phyloP scores from a whole-genome alignment of 2,888 invertebrate genomes.

The Thereva nobilitata region DNA sequence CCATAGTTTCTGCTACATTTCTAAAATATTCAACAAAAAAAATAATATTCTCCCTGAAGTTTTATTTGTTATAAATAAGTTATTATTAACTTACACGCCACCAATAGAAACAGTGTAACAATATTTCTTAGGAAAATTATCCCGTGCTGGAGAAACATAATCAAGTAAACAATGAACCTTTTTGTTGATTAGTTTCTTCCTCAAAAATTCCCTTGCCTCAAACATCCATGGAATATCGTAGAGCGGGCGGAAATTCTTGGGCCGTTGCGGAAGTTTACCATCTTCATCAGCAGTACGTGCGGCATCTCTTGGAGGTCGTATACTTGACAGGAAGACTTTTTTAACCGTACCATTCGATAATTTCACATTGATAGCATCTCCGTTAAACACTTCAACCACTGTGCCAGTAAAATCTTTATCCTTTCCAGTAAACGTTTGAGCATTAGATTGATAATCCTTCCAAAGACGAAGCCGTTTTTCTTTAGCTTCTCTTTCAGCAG shows the following conservation, averaged over 20 bases:
- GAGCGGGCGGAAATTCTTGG: slow-evolving; percentile 82
- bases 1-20: slow-evolving; percentile 92
- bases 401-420: slow-evolving; percentile 81
- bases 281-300: slow-evolving; percentile 65
- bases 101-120: slow-evolving; percentile 91
- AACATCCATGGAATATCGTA: slow-evolving; percentile 99
- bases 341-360: slow-evolving; percentile 75
- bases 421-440: slow-evolving; percentile 72
- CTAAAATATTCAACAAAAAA: slow-evolving; percentile 59
- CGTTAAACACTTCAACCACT: slow-evolving; percentile 90
- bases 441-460: slow-evolving; percentile 84
- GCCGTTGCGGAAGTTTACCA: slow-evolving; percentile 69
- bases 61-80: neutral
- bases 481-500: slow-evolving; percentile 86
- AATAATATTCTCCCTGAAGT: slow-evolving; percentile 16
- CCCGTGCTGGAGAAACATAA: slow-evolving; percentile 94
- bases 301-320: slow-evolving; percentile 86
- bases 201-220: slow-evolving; percentile 94
- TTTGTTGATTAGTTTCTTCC: slow-evolving; percentile 94
- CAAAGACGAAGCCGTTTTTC: slow-evolving; percentile 85
- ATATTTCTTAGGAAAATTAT: slow-evolving; percentile 91
- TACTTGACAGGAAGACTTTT: slow-evolving; percentile 94
- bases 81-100: slow-evolving; percentile 65
- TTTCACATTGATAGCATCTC: slow-evolving; percentile 89
- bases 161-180: slow-evolving; percentile 91